phyloP scores from a whole-genome alignment of 2,113 vertebrate species.

The Muscicapa adusta region DNA sequence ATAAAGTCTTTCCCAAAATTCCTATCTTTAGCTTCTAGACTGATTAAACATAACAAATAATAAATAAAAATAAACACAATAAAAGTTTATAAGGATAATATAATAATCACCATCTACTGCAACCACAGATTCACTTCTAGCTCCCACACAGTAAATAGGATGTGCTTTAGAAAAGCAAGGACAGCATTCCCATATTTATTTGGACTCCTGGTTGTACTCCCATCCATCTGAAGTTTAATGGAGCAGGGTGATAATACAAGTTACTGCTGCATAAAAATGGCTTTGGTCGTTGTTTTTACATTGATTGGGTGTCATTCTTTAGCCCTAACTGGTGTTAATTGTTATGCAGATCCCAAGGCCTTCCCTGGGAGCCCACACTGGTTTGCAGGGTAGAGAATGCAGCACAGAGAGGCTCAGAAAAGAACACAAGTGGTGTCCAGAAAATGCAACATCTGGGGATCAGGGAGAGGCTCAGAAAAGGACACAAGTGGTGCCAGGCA shows the following conservation, averaged over 20 bases:
- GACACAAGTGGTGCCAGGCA: background rate
- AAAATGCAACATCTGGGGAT: no score
- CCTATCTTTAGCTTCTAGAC: background rate
- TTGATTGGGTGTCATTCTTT: background rate
- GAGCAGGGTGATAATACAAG: background rate
- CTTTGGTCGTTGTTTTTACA: background rate
- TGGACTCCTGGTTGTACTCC: background rate
- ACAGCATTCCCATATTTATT: background rate
- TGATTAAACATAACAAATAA: background rate
- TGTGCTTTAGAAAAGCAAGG: background rate
- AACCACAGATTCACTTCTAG: background rate
- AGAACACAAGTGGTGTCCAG: no score
- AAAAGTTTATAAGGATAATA: background rate
- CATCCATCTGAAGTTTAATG: background rate
- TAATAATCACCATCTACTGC: background rate
- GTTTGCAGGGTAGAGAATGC: background rate
- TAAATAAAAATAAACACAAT: background rate
- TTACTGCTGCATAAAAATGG: background rate
- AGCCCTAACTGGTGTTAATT: background rate
- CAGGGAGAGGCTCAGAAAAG: background rate
- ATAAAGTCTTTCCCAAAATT: background rate
- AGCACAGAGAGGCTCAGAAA: background rate
- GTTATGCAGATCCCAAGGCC: background rate
- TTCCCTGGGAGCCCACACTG: background rate
- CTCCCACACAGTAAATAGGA: background rate